Base-by-base conservation (phyloP, 2,888 invertebrate genomes). In the Tetanocera ferruginea region DNA sequence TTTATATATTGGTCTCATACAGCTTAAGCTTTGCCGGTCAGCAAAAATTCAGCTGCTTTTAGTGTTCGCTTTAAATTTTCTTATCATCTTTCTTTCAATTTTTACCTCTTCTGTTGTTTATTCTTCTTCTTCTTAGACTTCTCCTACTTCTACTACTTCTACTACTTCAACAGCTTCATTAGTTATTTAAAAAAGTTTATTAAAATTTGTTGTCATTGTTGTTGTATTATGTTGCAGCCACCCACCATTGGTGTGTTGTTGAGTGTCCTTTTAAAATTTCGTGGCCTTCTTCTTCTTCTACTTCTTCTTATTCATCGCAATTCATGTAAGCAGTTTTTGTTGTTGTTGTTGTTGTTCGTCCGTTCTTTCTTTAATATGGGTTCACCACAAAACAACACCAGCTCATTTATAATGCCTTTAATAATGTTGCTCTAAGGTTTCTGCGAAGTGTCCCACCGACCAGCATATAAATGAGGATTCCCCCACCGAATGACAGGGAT, bases 161-260 rank as follows among this genome's bases (percentile, higher is more conserved):
- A 4, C 11, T 43, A 11, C 14, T 1, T 11, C 43, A 43, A 43
- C 43, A 43, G 43, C 43, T 64, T 64, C 64, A 64, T 34, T 31
- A 64, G 64, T 28, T 64, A 34, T 64, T 64, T 64, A 14, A 64
- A 64, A 31, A 64, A 31, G 64, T 64, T 64, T 64, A 64, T 64
- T 64, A 64, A 64, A 34, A 19, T 55, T 23, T 23, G 1, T 55
- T 52, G 52, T 52, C 17, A 6, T 52, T 52, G 5, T 55, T 9
- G 9, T 55, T 55, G 55, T 55, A 43, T 43, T 43, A 43, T 14
- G 11, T 43, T 43, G 43, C 11, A 11, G 43, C 43, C 11, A 43
- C 43, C 43, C 43, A 43, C 4, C 14, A 14, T 43, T 43, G 14
- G 37, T 52, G 55, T 55, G 1, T 8, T 19, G n/a, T 23, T 6